A percentile compares a stretch with the other conserved stretches of the same genome.
Conservation (phyloP, 2,888 invertebrate species). For the Pristionchus mayeri region DNA sequence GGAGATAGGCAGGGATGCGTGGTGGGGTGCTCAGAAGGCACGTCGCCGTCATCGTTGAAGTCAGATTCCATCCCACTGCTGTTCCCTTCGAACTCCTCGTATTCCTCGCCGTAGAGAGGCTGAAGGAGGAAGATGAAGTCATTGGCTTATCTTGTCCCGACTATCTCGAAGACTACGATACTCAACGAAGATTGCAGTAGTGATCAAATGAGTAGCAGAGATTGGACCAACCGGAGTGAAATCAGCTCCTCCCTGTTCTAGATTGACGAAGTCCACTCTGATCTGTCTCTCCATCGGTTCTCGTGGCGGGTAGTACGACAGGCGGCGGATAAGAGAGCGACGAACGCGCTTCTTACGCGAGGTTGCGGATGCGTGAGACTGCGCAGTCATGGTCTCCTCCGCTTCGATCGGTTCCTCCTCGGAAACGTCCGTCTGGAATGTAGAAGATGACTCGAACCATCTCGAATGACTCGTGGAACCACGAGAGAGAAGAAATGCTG, state of each 20-base stretch:
- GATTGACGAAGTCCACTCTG: background rate
- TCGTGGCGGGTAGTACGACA: background rate
- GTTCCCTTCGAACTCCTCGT: background rate
- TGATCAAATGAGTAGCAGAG: background rate
- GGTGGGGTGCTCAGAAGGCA: too few relatives aligned
- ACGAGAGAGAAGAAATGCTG: too few relatives aligned
- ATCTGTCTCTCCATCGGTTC: background rate
- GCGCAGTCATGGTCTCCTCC: background rate
- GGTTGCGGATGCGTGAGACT: background rate
- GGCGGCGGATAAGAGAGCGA: constrained; percentile 3
- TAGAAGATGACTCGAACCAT: background rate
- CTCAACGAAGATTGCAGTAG: background rate
- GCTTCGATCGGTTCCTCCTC: background rate
- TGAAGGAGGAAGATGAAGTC: background rate
- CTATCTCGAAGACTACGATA: too few relatives aligned
- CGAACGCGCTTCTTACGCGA: background rate
- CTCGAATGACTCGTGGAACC: too few relatives aligned
- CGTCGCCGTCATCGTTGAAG: background rate
- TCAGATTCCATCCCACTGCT: background rate
- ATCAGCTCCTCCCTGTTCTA: background rate
- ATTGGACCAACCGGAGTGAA: background rate
- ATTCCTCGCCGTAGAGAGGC: background rate
- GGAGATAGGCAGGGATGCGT: too few relatives aligned
- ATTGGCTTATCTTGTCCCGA: too few relatives aligned
- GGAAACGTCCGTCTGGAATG: constrained; percentile 3